phyloP scores from a whole-genome alignment of 2,888 invertebrate species.

The Cybosia mesomella region DNA sequence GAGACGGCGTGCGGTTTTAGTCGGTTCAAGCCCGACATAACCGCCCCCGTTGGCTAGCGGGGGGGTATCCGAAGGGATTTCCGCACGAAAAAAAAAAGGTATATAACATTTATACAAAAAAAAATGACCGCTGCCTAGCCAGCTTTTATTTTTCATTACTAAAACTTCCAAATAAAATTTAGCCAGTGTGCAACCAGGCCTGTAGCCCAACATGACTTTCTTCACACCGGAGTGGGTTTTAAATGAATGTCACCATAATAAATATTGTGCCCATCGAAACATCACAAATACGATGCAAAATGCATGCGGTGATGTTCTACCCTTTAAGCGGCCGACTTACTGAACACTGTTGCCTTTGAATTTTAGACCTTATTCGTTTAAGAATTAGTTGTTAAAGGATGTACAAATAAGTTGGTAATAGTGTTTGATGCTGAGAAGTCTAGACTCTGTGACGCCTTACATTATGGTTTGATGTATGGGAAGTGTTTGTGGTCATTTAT shows the following conservation, averaged over 20 bases:
- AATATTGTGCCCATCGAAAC: conserved; percentile 66
- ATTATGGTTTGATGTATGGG: conserved; percentile 46
- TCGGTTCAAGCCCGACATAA: too few species aligned
- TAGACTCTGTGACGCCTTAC: conserved; percentile 48
- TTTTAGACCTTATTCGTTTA: conserved; percentile 1
- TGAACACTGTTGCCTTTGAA: background rate
- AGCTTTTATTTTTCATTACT: background rate
- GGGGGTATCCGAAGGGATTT: too few species aligned
- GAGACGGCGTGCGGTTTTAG: too few species aligned
- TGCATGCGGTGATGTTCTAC: conserved; percentile 65
- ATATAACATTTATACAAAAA: too few species aligned
- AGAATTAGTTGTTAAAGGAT: background rate
- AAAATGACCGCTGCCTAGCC: too few species aligned
- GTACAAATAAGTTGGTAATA: conserved; percentile 19
- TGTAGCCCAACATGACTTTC: conserved; percentile 23
- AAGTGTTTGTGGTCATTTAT: conserved; percentile 39
- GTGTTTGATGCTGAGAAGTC: conserved; percentile 43
- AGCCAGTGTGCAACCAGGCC: conserved; percentile 8
- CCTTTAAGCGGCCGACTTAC: conserved; percentile 45
- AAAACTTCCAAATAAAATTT: background rate
- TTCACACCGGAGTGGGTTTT: conserved; percentile 46
- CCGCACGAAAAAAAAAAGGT: too few species aligned
- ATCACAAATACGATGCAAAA: conserved; percentile 70
- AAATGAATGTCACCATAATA: conserved; percentile 65
- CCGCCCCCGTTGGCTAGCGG: too few species aligned